Evolutionary conservation across 2,797 vertebrate species (phyloP).

Genomic region (Neosilurus hyrtlii): DNA sequence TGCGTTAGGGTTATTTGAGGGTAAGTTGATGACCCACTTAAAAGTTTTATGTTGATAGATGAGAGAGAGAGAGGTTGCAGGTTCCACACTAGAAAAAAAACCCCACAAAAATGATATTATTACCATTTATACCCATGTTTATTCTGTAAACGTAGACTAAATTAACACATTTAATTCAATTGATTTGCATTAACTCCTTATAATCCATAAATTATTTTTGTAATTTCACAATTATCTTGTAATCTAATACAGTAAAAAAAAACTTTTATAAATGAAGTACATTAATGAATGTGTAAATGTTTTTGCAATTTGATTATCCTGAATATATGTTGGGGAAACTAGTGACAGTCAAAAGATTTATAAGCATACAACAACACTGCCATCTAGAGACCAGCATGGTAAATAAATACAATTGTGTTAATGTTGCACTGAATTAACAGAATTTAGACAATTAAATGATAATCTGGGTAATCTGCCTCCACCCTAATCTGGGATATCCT

Average conservation of each 20-base stretch:
- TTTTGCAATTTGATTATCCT: background rate
- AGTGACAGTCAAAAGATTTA: background rate
- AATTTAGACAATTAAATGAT: background rate
- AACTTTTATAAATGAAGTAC: background rate
- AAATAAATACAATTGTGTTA: background rate
- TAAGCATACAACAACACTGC: slow-evolving; percentile 46
- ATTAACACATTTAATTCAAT: background rate
- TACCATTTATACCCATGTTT: background rate
- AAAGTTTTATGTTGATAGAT: background rate
- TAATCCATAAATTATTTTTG: background rate
- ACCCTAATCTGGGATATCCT: background rate
- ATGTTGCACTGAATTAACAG: background rate
- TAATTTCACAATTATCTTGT: background rate
- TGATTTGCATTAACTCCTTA: background rate
- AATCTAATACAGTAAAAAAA: background rate
- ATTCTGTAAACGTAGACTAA: background rate
- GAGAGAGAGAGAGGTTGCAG: background rate
- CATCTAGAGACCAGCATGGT: slow-evolving; percentile 43
- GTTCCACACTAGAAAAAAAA: background rate
- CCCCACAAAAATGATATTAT: background rate
- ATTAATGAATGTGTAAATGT: background rate
- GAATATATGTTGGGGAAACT: background rate
- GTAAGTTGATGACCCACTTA: background rate
- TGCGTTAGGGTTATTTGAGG: background rate
- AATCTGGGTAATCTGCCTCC: too few relatives aligned